phyloP scores from a whole-genome alignment of 1,140 invertebrate genomes.

The Octopus sinensis region DNA sequence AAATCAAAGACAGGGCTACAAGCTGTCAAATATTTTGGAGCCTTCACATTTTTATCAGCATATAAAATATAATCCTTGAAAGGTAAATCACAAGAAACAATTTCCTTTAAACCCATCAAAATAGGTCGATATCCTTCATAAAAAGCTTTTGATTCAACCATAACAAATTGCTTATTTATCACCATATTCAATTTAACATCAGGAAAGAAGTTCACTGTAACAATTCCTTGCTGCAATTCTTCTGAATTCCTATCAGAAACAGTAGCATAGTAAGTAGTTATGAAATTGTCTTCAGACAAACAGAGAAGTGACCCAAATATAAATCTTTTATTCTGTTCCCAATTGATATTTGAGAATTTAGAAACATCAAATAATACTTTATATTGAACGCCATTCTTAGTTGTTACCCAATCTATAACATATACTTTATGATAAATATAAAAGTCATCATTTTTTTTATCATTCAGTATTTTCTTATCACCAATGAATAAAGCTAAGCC shows the following conservation, averaged over 20 bases:
- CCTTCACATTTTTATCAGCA: constrained; percentile 32
- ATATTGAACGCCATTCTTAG: constrained; percentile 35
- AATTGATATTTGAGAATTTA: constrained; percentile 38
- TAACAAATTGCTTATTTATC: constrained; percentile 38
- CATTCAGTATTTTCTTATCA: constrained; percentile 11
- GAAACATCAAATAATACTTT: constrained; percentile 45
- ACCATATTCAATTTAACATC: constrained; percentile 17
- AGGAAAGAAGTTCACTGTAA: constrained; percentile 54
- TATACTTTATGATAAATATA: constrained; percentile 39
- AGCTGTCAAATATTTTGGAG: constrained; percentile 36
- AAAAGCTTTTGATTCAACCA: constrained; percentile 60
- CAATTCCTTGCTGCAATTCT: constrained; percentile 34
- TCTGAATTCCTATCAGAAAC: constrained; percentile 63
- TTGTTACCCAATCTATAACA: constrained; percentile 41
- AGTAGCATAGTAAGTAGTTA: constrained; percentile 67
- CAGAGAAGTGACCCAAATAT: constrained; percentile 73
- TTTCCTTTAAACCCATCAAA: constrained; percentile 52
- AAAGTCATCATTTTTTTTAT: constrained; percentile 28
- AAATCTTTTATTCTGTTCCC: constrained; percentile 62
- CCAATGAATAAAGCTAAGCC: constrained; percentile 46
- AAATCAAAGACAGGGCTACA: constrained; percentile 30
- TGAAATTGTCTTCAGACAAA: constrained; percentile 69
- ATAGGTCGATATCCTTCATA: constrained; percentile 61
- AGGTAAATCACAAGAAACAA: constrained; percentile 50
- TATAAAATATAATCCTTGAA: constrained; percentile 48